These are phyloP conservation scores for Nanorana parkeri DNA, from an alignment of 2,113 vertebrate genomes.

Conservation along the genomic window DNA sequence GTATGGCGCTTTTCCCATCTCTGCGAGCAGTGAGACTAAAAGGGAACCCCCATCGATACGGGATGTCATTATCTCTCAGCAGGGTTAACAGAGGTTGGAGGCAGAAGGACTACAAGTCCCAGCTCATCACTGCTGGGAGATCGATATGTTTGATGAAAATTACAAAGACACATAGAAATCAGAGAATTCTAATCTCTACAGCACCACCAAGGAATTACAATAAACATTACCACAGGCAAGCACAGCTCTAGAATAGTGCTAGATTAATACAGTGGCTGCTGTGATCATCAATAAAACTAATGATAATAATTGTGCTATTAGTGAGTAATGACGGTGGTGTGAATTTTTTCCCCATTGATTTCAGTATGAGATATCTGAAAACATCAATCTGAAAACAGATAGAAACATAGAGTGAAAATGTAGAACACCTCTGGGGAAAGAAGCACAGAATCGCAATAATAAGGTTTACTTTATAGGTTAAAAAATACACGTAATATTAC, in stretches of 20 bases:
- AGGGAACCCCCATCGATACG: too few species aligned
- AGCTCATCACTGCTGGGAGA: conserved; percentile 70
- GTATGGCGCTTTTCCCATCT: too few species aligned
- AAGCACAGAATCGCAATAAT: conserved; percentile 55
- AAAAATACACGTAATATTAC: conserved; percentile 37
- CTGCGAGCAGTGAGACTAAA: too few species aligned
- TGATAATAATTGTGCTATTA: conserved; percentile 63
- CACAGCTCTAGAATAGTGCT: conserved; percentile 64
- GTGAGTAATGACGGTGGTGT: conserved; percentile 65
- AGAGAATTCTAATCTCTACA: conserved; percentile 67
- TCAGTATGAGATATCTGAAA: conserved; percentile 40
- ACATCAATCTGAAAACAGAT: conserved; percentile 50
- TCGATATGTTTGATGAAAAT: conserved; percentile 70
- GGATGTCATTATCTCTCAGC: too few species aligned
- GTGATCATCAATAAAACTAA: conserved; percentile 70
- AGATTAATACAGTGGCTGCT: conserved; percentile 62
- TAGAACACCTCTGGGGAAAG: conserved; percentile 58
- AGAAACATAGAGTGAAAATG: conserved; percentile 34
- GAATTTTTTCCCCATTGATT: conserved; percentile 57
- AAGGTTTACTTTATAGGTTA: conserved; percentile 29
- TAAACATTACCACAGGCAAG: conserved; percentile 63
- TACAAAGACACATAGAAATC: conserved; percentile 64
- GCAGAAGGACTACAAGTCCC: conserved; percentile 51
- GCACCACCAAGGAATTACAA: conserved; percentile 66
- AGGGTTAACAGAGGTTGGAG: too few species aligned